These are phyloP conservation scores for Lamellibrachia luymesi DNA, from an alignment of 1,140 invertebrate genomes.

Conservation along the genomic window DNA sequence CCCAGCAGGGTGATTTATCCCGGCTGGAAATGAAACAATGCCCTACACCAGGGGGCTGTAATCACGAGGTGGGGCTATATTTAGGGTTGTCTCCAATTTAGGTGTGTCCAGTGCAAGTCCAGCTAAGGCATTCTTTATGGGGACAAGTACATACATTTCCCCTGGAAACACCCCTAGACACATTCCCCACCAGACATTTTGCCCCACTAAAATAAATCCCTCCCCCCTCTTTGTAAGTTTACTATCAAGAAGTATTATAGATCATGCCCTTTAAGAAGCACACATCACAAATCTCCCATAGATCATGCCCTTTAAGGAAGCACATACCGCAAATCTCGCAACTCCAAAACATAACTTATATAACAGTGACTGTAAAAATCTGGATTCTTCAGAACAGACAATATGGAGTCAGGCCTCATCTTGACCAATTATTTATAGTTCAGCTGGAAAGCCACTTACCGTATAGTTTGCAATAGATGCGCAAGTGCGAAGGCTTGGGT, in stretches of 20 bases:
- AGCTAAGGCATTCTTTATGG: not conserved
- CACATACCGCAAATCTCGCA: too few species aligned
- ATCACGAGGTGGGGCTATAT: not conserved
- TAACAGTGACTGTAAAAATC: not conserved
- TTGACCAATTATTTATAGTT: not conserved
- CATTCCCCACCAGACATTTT: too few species aligned
- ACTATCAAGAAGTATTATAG: too few species aligned
- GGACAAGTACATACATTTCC: too few species aligned
- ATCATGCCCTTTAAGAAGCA: too few species aligned
- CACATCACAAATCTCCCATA: too few species aligned
- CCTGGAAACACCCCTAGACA: too few species aligned
- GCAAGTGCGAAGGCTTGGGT: too few species aligned
- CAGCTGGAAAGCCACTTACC: not conserved
- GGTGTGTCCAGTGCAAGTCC: not conserved
- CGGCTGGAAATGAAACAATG: not conserved
- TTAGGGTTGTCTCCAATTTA: not conserved
- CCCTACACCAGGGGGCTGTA: not conserved
- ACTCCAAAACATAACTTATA: too few species aligned
- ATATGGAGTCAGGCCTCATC: not conserved
- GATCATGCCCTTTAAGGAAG: too few species aligned
- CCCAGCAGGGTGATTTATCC: not conserved
- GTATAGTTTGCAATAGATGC: not conserved
- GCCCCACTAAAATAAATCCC: too few species aligned
- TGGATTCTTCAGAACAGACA: not conserved
- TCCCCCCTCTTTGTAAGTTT: too few species aligned